Evolutionary conservation across 1,140 invertebrate species (phyloP).

Genomic region (Homalodisca vitripennis): DNA sequence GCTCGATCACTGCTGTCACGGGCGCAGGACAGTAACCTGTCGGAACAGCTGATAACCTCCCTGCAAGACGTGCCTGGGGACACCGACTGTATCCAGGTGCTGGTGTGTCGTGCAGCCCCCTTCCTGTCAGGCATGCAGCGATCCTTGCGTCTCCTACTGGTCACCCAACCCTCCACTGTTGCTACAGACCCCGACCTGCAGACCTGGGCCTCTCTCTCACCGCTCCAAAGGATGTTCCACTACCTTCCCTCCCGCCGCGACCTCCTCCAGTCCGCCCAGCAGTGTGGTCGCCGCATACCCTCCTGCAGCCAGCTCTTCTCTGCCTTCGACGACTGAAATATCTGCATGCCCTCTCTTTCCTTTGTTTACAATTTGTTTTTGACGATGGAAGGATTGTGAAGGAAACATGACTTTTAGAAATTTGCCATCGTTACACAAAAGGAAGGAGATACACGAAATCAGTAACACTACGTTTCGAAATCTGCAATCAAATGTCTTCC

Average conservation of each 20-base stretch:
- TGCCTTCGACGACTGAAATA: neutral
- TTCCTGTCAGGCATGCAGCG: constrained; percentile 72
- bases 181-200: constrained; percentile 37
- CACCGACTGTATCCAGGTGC: constrained; percentile 65
- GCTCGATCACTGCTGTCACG: constrained; percentile 23
- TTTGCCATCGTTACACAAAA: no score
- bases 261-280: constrained; percentile 59
- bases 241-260: constrained; percentile 63
- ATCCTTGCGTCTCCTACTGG: constrained; percentile 52
- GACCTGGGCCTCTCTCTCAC: constrained; percentile 47
- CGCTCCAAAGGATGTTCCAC: constrained; percentile 51
- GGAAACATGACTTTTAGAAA: no score
- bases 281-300: constrained; percentile 63
- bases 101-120: constrained; percentile 74
- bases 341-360: no score
- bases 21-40: constrained; percentile 48
- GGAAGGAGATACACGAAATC: no score
- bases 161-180: constrained; percentile 38
- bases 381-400: no score
- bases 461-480: no score
- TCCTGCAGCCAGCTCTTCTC: constrained; percentile 46
- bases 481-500: no score
- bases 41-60: constrained; percentile 60
- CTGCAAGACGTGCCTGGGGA: constrained; percentile 56
- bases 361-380: no score